Conservation (phyloP, 1,140 invertebrate genomes). For the Drosophila saltans region DNA sequence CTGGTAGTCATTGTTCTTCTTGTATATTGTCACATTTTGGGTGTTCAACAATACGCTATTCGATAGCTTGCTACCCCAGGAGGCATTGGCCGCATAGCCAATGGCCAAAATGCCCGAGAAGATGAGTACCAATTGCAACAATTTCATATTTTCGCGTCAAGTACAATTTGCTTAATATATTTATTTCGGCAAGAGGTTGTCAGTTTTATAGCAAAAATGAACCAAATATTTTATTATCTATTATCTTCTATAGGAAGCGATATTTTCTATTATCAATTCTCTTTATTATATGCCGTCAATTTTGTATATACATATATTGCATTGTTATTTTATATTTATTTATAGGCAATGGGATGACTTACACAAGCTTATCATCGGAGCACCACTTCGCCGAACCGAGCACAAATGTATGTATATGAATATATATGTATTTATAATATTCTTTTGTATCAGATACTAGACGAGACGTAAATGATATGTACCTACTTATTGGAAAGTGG, state of each 20-base stretch:
- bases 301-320: not conserved
- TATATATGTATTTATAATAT: not conserved
- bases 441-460: not conserved
- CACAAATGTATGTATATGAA: not conserved
- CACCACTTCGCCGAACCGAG: not conserved
- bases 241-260: not conserved
- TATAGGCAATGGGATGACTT: constrained; percentile 4
- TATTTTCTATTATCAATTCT: constrained; percentile 12
- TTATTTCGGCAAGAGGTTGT: not conserved
- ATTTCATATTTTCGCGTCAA: constrained; percentile 33
- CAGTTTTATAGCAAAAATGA: constrained; percentile 1
- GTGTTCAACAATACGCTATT: constrained; percentile 32
- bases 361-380: constrained; percentile 4
- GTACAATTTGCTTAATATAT: not conserved
- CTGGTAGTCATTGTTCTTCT: constrained; percentile 25
- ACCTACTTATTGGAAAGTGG: too few species aligned
- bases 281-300: constrained; percentile 12
- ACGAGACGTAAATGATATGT: not conserved
- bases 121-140: constrained; percentile 35
- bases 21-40: constrained; percentile 38
- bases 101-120: constrained; percentile 48
- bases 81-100: constrained; percentile 43
- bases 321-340: constrained; percentile 9
- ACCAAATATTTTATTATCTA: not conserved
- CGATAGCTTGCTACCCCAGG: constrained; percentile 41